Conservation (phyloP, 1,140 invertebrate species). For the Chelonus insularis region DNA sequence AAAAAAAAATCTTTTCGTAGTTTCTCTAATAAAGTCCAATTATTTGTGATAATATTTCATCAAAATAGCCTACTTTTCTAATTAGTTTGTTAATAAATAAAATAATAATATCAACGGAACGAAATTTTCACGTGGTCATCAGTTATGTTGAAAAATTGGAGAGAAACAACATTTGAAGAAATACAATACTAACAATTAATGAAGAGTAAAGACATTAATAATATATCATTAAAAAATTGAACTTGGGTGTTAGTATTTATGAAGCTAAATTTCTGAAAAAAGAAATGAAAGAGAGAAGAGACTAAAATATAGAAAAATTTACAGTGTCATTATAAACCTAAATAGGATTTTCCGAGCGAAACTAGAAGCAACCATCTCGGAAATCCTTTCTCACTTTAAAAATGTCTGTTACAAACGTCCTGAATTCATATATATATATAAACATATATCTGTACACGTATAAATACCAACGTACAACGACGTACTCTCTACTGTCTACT, state of each 20-base stretch:
- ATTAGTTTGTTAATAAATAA: no score
- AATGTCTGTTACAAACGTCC: background rate
- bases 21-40: no score
- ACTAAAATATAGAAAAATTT: background rate
- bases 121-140: no score
- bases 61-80: no score
- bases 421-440: background rate
- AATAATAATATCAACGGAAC: no score
- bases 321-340: background rate
- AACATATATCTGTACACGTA: background rate
- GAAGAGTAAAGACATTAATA: conserved; percentile 16
- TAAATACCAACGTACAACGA: no score
- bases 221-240: conserved; percentile 33
- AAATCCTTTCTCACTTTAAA: conserved; percentile 7
- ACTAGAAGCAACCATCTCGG: background rate
- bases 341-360: conserved; percentile 3
- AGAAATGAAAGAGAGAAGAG: background rate
- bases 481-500: background rate
- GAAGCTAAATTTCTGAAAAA: background rate
- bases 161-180: no score
- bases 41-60: no score
- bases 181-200: background rate
- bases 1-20: no score
- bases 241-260: conserved; percentile 16
- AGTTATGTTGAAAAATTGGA: no score